phyloP scores from a whole-genome alignment of 2,888 invertebrate genomes.

The Heliconius charithonia region DNA sequence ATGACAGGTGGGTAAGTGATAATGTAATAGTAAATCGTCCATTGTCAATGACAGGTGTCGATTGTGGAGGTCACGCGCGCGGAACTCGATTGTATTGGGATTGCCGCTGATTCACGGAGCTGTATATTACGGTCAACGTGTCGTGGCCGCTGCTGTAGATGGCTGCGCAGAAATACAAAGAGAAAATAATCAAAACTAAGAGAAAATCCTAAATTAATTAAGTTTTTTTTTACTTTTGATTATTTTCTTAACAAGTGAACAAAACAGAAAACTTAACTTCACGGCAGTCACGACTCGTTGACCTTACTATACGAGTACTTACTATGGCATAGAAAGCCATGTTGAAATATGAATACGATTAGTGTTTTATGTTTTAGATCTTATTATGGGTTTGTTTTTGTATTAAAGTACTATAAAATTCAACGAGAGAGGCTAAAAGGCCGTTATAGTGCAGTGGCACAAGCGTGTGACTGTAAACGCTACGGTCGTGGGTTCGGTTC shows the following conservation, averaged over 20 bases:
- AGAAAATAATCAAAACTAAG: too few relatives aligned
- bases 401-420: not conserved
- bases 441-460: too few relatives aligned
- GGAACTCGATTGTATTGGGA: slow-evolving; percentile 70
- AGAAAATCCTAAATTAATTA: too few relatives aligned
- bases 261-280: too few relatives aligned
- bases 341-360: not conserved
- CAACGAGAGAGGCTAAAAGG: too few relatives aligned
- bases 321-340: slow-evolving; percentile 60
- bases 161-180: too few relatives aligned
- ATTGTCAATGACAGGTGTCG: slow-evolving; percentile 55
- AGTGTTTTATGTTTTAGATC: not conserved
- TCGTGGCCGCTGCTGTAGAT: too few relatives aligned
- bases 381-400: not conserved
- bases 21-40: slow-evolving; percentile 42
- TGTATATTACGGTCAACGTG: not conserved
- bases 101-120: slow-evolving; percentile 75
- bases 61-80: slow-evolving; percentile 69
- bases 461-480: too few relatives aligned
- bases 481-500: too few relatives aligned
- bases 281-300: too few relatives aligned
- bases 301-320: not conserved
- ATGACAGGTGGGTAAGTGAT: slow-evolving; percentile 33
- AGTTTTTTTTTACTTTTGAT: too few relatives aligned
- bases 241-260: too few relatives aligned